Evolutionary conservation across 2,797 vertebrate species (phyloP).

Genomic region (Catamblyrhynchus diadema): DNA sequence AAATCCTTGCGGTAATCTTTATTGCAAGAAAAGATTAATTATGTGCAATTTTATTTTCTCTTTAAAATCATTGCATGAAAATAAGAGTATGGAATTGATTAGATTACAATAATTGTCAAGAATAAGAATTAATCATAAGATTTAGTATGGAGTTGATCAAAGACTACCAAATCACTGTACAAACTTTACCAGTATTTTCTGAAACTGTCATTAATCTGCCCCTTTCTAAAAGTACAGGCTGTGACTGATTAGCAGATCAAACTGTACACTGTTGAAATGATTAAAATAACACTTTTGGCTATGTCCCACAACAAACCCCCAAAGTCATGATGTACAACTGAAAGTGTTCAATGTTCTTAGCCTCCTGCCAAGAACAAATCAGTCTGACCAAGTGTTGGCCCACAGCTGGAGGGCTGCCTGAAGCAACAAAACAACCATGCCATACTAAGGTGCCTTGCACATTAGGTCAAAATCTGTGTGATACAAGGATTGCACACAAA

Average conservation of each 20-base stretch:
- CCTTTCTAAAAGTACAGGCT: neutral
- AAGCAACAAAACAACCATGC: neutral
- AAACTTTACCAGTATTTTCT: neutral
- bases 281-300: neutral
- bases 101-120: neutral
- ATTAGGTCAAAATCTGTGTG: neutral
- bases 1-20: neutral
- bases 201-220: neutral
- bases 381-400: conserved; percentile 7
- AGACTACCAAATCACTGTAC: neutral
- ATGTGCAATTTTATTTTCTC: conserved; percentile 20
- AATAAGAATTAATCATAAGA: neutral
- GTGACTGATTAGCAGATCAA: neutral
- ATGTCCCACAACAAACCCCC: neutral
- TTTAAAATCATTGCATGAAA: neutral
- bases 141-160: neutral
- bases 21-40: conserved; percentile 3
- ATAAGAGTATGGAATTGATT: neutral
- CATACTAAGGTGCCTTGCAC: neutral
- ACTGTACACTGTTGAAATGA: neutral
- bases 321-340: neutral
- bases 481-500: neutral
- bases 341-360: neutral
- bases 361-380: conserved; percentile 21
- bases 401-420: conserved; percentile 19